These are phyloP conservation scores for Poecilia wingei DNA, from an alignment of 2,797 vertebrate genomes.

Conservation along the genomic window DNA sequence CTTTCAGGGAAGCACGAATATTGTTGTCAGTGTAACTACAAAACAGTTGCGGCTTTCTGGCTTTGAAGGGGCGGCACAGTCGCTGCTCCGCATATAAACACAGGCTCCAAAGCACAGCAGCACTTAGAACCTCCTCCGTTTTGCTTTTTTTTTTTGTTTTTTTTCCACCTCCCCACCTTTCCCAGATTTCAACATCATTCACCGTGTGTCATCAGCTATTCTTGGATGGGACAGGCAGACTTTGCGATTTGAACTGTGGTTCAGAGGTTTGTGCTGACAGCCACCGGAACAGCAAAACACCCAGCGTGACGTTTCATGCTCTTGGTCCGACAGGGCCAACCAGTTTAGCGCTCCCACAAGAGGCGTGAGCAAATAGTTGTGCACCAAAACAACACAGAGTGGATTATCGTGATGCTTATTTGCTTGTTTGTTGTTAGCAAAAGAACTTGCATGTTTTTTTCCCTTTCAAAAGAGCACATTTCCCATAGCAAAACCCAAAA, in stretches of 20 bases:
- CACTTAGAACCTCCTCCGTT: conserved; percentile 20
- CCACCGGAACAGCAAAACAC: conserved; percentile 28
- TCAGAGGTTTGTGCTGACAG: conserved; percentile 41
- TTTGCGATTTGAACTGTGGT: conserved; percentile 43
- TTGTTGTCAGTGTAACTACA: conserved; percentile 42
- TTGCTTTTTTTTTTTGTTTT: not conserved
- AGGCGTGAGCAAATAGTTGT: conserved; percentile 33
- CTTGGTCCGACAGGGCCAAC: conserved; percentile 34
- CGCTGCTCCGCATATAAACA: conserved; percentile 54
- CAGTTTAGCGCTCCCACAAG: conserved; percentile 25
- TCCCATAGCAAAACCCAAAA: not conserved
- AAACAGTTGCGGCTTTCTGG: conserved; percentile 50
- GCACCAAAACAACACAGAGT: not conserved
- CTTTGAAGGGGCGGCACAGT: conserved; percentile 50
- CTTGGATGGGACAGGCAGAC: conserved; percentile 44
- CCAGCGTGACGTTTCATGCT: conserved; percentile 29
- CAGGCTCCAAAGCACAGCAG: conserved; percentile 34
- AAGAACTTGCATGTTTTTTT: not conserved
- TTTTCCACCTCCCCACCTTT: conserved; percentile 39
- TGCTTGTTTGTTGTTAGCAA: conserved; percentile 11
- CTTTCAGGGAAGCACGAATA: conserved; percentile 46
- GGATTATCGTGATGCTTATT: conserved; percentile 15
- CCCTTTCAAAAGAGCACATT: not conserved
- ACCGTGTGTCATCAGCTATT: conserved; percentile 60
- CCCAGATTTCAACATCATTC: conserved; percentile 61